These are phyloP conservation scores for Ctenodactylus gundi DNA, from an alignment of 2,113 vertebrate species.

Conservation along the genomic window DNA sequence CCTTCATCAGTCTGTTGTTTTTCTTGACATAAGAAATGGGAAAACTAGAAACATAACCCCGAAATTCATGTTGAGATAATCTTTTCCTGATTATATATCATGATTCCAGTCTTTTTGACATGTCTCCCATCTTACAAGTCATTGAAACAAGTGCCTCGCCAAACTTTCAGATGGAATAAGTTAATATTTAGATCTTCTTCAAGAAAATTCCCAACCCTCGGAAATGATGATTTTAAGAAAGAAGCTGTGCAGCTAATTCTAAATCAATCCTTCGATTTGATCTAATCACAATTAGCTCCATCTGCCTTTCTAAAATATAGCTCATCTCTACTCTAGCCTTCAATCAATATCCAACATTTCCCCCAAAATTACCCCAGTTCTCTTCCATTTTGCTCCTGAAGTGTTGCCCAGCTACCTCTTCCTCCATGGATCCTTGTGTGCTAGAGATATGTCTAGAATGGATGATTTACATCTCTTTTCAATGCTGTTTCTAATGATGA, in stretches of 20 bases:
- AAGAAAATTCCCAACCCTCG: background rate
- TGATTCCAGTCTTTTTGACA: slow-evolving; percentile 17
- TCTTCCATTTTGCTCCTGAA: background rate
- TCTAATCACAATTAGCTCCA: background rate
- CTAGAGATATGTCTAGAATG: background rate
- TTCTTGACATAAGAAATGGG: slow-evolving; percentile 22
- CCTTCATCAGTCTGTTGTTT: background rate
- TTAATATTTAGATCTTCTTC: background rate
- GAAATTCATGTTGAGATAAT: slow-evolving; percentile 3
- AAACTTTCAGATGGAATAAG: slow-evolving; percentile 31
- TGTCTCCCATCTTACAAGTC: background rate
- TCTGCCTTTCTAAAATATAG: background rate
- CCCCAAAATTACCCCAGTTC: background rate
- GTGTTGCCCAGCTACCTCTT: background rate
- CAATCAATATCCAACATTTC: background rate
- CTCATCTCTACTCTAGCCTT: background rate
- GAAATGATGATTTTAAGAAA: background rate
- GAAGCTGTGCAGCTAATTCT: background rate
- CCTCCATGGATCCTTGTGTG: fast-evolving
- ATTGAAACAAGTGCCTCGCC: slow-evolving; percentile 12
- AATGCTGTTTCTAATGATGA: background rate
- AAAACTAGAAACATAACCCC: slow-evolving; percentile 16
- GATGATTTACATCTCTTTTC: background rate
- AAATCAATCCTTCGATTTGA: slow-evolving; percentile 3
- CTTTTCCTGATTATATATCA: background rate